Evolutionary conservation across 2,888 invertebrate species (phyloP).

Genomic region (Colletes collaris): DNA sequence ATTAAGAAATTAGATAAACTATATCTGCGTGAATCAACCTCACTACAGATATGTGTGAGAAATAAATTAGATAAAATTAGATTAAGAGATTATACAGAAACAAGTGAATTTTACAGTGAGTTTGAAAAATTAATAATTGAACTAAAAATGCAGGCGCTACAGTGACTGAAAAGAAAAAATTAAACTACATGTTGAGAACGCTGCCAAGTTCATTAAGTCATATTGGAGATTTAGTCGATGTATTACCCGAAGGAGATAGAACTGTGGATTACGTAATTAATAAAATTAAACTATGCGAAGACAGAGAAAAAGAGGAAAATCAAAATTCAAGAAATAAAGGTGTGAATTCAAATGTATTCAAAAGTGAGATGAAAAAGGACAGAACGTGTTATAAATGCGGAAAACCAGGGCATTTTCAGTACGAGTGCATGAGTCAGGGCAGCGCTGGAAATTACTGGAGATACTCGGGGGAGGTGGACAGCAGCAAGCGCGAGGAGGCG

Average conservation of each 20-base stretch:
- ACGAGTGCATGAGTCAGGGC: not conserved
- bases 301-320: not conserved
- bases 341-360: constrained; percentile 11
- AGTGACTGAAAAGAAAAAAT: not conserved
- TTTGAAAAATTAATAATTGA: not conserved
- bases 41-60: constrained; percentile 25
- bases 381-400: not conserved
- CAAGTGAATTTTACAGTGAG: constrained; percentile 6
- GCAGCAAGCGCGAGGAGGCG: constrained; percentile 22
- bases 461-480: constrained; percentile 8
- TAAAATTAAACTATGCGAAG: no score
- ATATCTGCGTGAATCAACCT: constrained; percentile 36
- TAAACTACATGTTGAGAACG: no score
- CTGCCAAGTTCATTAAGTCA: not conserved
- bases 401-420: no score
- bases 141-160: not conserved
- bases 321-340: not conserved
- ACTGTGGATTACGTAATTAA: no score
- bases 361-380: constrained; percentile 6
- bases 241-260: not conserved
- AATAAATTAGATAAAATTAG: constrained; percentile 21
- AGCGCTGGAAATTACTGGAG: not conserved
- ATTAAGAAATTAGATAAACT: constrained; percentile 33
- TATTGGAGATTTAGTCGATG: not conserved
- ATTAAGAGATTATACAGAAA: constrained; percentile 19